Percentiles rank a stretch among this genome's conserved stretches.
Evolutionary conservation across 2,113 vertebrate genomes (phyloP).

Genomic region (Agapornis roseicollis): DNA sequence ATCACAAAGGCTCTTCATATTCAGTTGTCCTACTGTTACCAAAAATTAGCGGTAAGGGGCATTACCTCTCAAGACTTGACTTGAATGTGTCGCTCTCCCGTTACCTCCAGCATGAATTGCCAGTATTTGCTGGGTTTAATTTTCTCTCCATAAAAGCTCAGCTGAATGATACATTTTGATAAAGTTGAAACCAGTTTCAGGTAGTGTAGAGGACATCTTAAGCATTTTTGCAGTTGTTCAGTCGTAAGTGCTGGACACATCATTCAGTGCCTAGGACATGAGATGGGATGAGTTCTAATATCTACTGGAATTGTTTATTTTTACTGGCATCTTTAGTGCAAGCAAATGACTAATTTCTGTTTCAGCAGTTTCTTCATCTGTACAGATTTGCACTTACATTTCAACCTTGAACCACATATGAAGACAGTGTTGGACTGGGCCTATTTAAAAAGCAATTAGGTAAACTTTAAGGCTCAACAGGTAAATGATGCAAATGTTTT

Average conservation of each 20-base stretch:
- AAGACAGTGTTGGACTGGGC: background rate
- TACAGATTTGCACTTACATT: background rate
- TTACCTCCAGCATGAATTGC: background rate
- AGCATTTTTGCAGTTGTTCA: background rate
- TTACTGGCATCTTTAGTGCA: background rate
- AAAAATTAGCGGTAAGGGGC: background rate
- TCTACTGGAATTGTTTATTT: background rate
- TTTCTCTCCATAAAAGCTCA: background rate
- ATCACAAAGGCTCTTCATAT: background rate
- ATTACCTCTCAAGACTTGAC: background rate
- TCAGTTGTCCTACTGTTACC: background rate
- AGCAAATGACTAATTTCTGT: background rate
- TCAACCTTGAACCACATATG: background rate
- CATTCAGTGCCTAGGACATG: background rate
- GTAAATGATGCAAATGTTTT: background rate
- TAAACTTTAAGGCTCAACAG: background rate
- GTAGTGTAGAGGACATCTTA: background rate
- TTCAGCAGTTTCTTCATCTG: background rate
- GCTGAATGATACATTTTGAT: background rate
- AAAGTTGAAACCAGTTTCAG: background rate
- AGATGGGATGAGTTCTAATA: background rate
- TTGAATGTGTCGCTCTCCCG: background rate
- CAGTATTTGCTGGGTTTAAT: background rate
- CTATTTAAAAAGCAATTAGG: background rate
- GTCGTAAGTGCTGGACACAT: background rate